Evolutionary conservation across 2,113 vertebrate genomes (phyloP).

Genomic region (Lophochroa leadbeateri): DNA sequence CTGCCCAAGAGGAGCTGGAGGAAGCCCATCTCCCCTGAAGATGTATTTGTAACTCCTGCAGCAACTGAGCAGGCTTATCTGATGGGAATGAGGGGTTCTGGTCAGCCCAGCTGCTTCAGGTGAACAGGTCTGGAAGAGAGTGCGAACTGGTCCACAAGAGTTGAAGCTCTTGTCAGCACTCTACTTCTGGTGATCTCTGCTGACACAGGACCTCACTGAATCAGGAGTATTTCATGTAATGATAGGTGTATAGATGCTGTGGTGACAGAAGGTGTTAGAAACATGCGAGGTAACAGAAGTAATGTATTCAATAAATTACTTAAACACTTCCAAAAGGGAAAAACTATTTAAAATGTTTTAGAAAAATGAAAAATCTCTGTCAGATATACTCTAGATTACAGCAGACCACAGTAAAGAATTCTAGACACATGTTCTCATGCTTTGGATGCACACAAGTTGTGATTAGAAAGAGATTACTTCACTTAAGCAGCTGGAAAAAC

Average conservation of each 20-base stretch:
- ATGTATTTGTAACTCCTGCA: not conserved
- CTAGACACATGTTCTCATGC: not conserved
- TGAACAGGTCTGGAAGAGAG: not conserved
- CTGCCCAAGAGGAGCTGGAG: not conserved
- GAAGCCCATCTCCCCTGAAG: not conserved
- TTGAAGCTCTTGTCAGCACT: not conserved
- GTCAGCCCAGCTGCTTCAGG: not conserved
- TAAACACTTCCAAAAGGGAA: not conserved
- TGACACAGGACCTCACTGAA: not conserved
- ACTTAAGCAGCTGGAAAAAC: not conserved
- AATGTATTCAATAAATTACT: not conserved
- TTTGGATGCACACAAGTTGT: not conserved
- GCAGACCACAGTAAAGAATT: not conserved
- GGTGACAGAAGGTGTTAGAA: not conserved
- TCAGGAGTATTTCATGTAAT: not conserved
- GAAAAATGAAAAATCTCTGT: not conserved
- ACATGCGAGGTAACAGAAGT: not conserved
- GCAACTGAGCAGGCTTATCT: not conserved
- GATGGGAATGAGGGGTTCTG: not conserved
- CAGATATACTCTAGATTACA: not conserved
- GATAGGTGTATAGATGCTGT: not conserved
- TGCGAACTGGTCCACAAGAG: not conserved
- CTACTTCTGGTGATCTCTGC: not conserved
- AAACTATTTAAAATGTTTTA: not conserved
- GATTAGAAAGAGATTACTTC: not conserved